Evolutionary conservation across 1,140 invertebrate genomes (phyloP).

Genomic region (Telenomus remus): DNA sequence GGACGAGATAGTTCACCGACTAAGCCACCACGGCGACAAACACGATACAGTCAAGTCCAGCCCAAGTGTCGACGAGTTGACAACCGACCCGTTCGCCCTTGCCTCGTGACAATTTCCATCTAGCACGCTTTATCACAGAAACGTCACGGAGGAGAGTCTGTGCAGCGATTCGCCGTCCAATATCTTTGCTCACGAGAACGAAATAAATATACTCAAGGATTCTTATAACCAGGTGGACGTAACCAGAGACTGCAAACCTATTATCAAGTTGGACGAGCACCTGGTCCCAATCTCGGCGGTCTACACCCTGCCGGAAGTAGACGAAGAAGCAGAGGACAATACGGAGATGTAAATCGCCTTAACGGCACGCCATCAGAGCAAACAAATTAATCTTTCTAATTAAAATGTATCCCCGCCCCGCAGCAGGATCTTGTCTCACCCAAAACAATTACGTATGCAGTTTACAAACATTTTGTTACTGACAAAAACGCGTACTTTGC

Average conservation of each 20-base stretch:
- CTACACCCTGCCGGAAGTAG: conserved; percentile 79
- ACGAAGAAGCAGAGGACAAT: conserved; percentile 79
- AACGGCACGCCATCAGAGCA: conserved; percentile 11
- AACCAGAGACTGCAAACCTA: conserved; percentile 72
- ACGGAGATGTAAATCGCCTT: conserved; percentile 76
- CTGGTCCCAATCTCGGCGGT: conserved; percentile 73
- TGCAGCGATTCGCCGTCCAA: conserved; percentile 78
- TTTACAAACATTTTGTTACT: not conserved
- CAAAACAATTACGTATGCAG: not conserved
- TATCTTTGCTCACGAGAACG: conserved; percentile 74
- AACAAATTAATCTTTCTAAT: conserved; percentile 6
- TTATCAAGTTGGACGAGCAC: conserved; percentile 71
- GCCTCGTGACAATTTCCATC: conserved; percentile 82
- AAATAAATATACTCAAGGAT: conserved; percentile 73
- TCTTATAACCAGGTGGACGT: conserved; percentile 73
- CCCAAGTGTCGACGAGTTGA: conserved; percentile 76
- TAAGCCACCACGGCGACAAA: conserved; percentile 79
- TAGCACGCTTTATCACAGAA: conserved; percentile 78
- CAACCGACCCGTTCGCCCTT: conserved; percentile 77
- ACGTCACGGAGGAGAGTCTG: conserved; percentile 80
- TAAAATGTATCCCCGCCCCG: too few species aligned
- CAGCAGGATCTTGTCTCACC: not conserved
- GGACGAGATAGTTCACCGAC: conserved; percentile 89
- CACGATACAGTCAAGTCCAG: conserved; percentile 72
- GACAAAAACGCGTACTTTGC: conserved; percentile 12